These are phyloP conservation scores for Hemiprocne comata DNA, from an alignment of 2,113 vertebrate genomes.

Conservation along the genomic window DNA sequence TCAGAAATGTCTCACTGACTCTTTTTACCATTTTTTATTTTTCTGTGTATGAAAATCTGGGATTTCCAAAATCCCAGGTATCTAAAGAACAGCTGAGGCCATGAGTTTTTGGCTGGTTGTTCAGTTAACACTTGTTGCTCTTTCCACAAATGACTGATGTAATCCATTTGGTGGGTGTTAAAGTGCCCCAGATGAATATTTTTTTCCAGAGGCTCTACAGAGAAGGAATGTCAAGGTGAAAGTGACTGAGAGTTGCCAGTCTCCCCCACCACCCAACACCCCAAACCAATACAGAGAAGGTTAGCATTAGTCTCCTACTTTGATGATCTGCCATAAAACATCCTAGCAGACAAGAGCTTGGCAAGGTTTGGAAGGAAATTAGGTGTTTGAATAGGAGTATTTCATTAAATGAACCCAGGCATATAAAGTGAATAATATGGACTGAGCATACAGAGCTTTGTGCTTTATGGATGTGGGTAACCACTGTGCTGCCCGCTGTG, in stretches of 20 bases:
- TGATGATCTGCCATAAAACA: not conserved
- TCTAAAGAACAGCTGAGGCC: not conserved
- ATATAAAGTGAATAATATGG: not conserved
- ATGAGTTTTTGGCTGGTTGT: not conserved
- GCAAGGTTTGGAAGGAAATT: not conserved
- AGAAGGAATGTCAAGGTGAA: not conserved
- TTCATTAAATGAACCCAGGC: not conserved
- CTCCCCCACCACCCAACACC: not conserved
- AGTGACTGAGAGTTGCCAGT: not conserved
- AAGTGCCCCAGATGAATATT: not conserved
- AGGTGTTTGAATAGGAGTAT: not conserved
- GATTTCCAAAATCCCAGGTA: not conserved
- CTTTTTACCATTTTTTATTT: rapidly evolving
- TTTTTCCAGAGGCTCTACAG: not conserved
- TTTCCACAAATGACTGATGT: not conserved
- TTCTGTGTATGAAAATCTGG: not conserved
- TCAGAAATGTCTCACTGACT: not conserved
- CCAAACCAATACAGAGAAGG: not conserved
- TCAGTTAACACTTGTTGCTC: not conserved
- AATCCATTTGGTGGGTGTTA: not conserved
- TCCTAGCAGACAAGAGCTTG: not conserved
- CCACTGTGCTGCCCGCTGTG: not conserved
- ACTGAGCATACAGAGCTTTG: not conserved
- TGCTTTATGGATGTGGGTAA: not conserved
- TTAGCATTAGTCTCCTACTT: not conserved